phyloP scores from a whole-genome alignment of 1,140 invertebrate species.

The Lordiphosa mommai region DNA sequence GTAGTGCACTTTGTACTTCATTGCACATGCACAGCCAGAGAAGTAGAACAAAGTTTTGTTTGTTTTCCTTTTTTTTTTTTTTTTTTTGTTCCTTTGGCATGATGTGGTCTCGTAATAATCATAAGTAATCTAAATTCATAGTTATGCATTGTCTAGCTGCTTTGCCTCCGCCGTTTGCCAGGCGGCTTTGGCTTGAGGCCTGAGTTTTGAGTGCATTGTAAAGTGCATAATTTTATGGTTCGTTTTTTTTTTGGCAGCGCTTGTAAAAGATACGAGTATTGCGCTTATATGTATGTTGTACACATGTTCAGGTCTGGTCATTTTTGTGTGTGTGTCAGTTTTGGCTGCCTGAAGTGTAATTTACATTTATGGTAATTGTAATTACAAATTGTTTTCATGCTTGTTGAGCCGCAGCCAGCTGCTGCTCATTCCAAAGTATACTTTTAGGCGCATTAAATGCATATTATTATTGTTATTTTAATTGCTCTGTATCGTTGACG shows the following conservation, averaged over 20 bases:
- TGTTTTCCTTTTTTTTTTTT: slow-evolving; percentile 6
- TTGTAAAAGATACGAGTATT: slow-evolving; percentile 12
- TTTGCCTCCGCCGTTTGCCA: not conserved
- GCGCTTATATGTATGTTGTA: not conserved
- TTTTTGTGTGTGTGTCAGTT: slow-evolving; percentile 3
- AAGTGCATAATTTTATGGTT: slow-evolving; percentile 28
- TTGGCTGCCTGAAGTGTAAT: not conserved
- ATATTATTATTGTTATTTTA: not conserved
- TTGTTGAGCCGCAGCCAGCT: slow-evolving; percentile 5
- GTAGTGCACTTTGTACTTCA: slow-evolving; percentile 33
- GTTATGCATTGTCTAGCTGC: slow-evolving; percentile 23
- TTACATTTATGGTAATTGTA: slow-evolving; percentile 25
- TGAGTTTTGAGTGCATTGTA: slow-evolving; percentile 15
- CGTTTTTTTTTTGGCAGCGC: slow-evolving; percentile 22
- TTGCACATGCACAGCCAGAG: slow-evolving; percentile 3
- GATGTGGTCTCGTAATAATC: slow-evolving; percentile 26
- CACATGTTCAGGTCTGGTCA: not conserved
- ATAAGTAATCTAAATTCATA: slow-evolving; percentile 52
- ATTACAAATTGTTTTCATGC: slow-evolving; percentile 10
- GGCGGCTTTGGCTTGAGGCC: not conserved
- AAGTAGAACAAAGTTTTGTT: slow-evolving; percentile 4
- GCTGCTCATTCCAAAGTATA: slow-evolving; percentile 28
- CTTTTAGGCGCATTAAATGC: slow-evolving; percentile 7
- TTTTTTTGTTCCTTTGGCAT: slow-evolving; percentile 1
- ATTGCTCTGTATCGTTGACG: not conserved